These are phyloP conservation scores for Apus apus DNA, from an alignment of 2,113 vertebrate species.

Conservation along the genomic window DNA sequence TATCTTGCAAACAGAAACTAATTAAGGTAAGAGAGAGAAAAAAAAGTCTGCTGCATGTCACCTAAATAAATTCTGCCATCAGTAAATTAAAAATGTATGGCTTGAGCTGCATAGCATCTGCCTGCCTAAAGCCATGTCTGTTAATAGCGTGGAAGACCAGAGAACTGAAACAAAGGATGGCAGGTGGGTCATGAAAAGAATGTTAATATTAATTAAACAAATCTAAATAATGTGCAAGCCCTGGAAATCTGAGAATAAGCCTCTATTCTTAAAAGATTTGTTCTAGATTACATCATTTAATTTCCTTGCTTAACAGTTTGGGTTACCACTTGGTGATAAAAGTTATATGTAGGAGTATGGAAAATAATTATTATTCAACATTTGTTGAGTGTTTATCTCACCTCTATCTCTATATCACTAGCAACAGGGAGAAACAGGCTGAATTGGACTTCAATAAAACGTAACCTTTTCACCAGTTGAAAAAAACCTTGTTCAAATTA, in stretches of 20 bases:
- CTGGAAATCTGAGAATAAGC: neutral
- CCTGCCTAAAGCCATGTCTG: neutral
- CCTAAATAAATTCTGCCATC: neutral
- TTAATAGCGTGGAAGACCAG: neutral
- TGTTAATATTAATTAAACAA: neutral
- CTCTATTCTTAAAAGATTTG: neutral
- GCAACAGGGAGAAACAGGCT: neutral
- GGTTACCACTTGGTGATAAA: neutral
- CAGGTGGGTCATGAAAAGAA: constrained; percentile 10
- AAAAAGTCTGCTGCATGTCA: neutral
- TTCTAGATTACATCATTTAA: neutral
- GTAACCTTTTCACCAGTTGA: neutral
- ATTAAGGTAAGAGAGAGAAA: neutral
- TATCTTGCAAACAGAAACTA: neutral
- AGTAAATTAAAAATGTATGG: constrained; percentile 53
- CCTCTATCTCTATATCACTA: neutral
- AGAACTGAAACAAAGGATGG: constrained; percentile 2
- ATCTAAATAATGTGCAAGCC: neutral
- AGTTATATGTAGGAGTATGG: neutral
- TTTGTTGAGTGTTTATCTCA: neutral
- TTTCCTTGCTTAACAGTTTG: neutral
- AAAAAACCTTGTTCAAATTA: neutral
- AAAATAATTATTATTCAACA: neutral
- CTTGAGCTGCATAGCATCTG: constrained; percentile 14
- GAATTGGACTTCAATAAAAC: neutral